Conservation (phyloP, 2,797 vertebrate species). For the Mormyrops attenuatus region DNA sequence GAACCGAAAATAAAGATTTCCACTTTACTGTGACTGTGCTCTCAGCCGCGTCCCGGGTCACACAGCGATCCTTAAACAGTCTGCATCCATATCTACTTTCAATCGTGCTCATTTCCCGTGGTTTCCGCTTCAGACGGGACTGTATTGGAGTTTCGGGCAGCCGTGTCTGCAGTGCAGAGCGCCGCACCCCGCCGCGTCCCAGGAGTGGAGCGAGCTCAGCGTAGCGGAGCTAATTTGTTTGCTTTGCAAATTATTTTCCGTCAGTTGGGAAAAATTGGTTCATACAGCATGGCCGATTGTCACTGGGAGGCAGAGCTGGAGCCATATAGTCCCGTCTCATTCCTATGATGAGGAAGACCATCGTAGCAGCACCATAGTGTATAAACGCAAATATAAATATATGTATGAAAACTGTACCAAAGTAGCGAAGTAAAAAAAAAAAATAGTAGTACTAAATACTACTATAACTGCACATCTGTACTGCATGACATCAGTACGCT, state of each 20-base stretch:
- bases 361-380: background rate
- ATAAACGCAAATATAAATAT: background rate
- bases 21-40: background rate
- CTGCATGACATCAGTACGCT: background rate
- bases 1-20: background rate
- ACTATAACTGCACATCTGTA: background rate
- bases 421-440: background rate
- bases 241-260: slow-evolving; percentile 94
- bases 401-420: background rate
- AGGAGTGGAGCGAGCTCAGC: slow-evolving; percentile 76
- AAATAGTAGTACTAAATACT: background rate
- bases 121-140: background rate
- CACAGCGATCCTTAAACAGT: background rate
- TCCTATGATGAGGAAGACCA: background rate
- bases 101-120: background rate
- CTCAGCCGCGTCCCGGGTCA: background rate
- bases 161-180: slow-evolving; percentile 34
- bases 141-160: slow-evolving; percentile 40
- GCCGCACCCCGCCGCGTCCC: slow-evolving; percentile 63
- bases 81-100: background rate
- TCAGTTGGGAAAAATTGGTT: slow-evolving; percentile 95
- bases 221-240: slow-evolving; percentile 92
- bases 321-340: background rate
- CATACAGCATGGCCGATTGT: slow-evolving; percentile 69
- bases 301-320: slow-evolving; percentile 39